phyloP scores from a whole-genome alignment of 2,797 vertebrate species.

The Chanos chanos region DNA sequence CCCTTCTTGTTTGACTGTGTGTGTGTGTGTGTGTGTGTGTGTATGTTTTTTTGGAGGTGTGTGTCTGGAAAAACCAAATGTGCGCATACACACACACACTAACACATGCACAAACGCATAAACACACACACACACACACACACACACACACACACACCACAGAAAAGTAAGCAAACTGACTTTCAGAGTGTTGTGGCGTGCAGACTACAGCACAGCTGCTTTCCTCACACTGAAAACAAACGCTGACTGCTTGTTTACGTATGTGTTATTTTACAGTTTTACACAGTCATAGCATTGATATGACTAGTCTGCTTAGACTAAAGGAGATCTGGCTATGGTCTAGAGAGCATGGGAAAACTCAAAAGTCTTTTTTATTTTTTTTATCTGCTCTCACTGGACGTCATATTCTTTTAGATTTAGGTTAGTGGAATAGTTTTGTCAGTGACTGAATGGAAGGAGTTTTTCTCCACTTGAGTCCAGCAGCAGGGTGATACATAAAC shows the following conservation, averaged over 20 bases:
- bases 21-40: too few relatives aligned
- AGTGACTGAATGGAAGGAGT: conserved; percentile 1
- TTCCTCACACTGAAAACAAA: conserved; percentile 60
- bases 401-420: conserved; percentile 31
- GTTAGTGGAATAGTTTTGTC: conserved; percentile 6
- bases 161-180: conserved; percentile 25
- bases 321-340: conserved; percentile 49
- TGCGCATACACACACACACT: not conserved
- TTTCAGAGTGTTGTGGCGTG: conserved; percentile 4
- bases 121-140: too few relatives aligned
- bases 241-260: conserved; percentile 60
- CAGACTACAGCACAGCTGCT: conserved; percentile 59
- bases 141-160: not conserved
- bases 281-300: conserved; percentile 32
- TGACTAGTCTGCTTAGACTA: too few relatives aligned
- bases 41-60: too few relatives aligned
- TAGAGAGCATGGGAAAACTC: conserved; percentile 60
- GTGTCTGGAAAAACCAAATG: too few relatives aligned
- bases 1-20: too few relatives aligned
- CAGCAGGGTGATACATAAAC: conserved; percentile 46
- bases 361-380: conserved; percentile 26
- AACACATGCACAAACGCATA: not conserved
- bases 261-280: conserved; percentile 57
- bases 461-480: not conserved
- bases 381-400: conserved; percentile 18